Evolutionary conservation across 2,113 vertebrate species (phyloP), one percentile per base, ranked within the genome.

Genomic region (Natator depressus): DNA sequence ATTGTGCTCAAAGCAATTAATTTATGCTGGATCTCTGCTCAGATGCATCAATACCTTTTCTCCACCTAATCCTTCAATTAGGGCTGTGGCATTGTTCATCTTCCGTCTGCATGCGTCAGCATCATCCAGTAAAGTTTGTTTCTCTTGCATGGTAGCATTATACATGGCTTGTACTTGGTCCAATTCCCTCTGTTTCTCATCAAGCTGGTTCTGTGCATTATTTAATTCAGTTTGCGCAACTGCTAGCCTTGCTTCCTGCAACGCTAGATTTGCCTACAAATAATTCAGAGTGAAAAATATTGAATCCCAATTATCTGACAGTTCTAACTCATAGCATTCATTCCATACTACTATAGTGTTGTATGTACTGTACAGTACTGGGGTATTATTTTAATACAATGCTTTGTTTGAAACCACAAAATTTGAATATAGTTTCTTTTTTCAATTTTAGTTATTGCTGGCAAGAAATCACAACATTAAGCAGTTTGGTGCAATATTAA

Each of bases 91-190:
- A 6, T 98, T 99, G 96, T 84, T 94, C 98, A 99, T 99, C 95
- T 99, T 99, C 75, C 82, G 97, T 10, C 98, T 98, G 95, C 99
- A 99, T 0, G 93, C 94, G 81, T 98, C 97, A 10, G 99, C 99
- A 92, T 99, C 99, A 53, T 99, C 98, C 47, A 98, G 91, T 91
- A 99, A 97, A 65, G 95, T 89, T 95, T 98, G 98, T 89, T 98
- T 99, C 97, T 99, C 98, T 85, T 94, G 98, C 98, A 99, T 95
- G 76, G 99, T 99, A 5, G 94, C 72, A 13, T 99, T 98, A 12
- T 99, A 99, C 94, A 98, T 98, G 4, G 98, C 98, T 97, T 98
- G 98, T 49, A 98, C 99, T 24, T 94, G 95, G 81, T 99, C 98
- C 95, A 99, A 96, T 80, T 99, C 98, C 76, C 25, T 88, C 85